These are phyloP conservation scores for Centrocercus urophasianus DNA, from an alignment of 2,113 vertebrate species.

Conservation along the genomic window DNA sequence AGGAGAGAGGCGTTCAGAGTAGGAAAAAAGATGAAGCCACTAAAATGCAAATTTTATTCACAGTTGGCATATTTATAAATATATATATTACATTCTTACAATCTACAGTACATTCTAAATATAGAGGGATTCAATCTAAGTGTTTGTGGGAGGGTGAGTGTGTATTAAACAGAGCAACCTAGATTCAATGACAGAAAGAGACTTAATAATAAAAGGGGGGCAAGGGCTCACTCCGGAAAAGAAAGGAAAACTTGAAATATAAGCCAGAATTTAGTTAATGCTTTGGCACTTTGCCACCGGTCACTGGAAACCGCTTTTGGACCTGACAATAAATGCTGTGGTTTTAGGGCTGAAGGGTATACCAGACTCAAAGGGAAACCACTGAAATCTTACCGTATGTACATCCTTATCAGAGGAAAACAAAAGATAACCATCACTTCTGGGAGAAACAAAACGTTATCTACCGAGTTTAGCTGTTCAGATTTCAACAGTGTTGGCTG, in stretches of 20 bases:
- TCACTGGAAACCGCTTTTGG: neutral
- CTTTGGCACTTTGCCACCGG: conserved; percentile 30
- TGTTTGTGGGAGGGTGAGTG: neutral
- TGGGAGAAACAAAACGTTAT: neutral
- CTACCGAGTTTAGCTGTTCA: neutral
- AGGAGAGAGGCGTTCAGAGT: conserved; percentile 29
- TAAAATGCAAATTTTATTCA: conserved; percentile 76
- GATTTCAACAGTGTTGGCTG: neutral
- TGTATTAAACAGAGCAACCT: neutral
- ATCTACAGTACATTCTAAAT: conserved; percentile 69
- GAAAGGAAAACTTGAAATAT: neutral
- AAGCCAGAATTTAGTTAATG: neutral
- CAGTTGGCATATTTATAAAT: conserved; percentile 77
- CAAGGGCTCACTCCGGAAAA: neutral
- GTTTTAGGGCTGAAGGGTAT: neutral
- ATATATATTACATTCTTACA: conserved; percentile 79
- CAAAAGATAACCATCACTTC: conserved; percentile 24
- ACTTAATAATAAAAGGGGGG: neutral
- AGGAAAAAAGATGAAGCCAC: conserved; percentile 56
- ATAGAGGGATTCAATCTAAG: conserved; percentile 36
- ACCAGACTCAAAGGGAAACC: neutral
- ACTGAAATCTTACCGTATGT: neutral
- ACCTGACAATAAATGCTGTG: neutral
- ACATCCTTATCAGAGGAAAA: conserved; percentile 20
- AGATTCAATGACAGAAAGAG: neutral